phyloP scores from a whole-genome alignment of 2,113 vertebrate genomes.

The Tinamus guttatus region DNA sequence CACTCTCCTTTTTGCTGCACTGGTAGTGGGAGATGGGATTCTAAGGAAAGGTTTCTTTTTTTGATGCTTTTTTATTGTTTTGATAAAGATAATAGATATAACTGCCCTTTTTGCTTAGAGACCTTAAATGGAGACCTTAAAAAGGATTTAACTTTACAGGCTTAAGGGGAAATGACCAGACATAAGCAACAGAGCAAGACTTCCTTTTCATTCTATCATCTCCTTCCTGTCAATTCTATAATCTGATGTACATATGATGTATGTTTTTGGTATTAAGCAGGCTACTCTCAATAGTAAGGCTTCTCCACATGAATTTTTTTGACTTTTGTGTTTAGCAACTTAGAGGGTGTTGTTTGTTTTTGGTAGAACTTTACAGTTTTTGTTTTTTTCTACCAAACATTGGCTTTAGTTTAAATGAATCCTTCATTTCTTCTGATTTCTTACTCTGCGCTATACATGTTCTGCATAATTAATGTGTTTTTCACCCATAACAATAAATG shows the following conservation, averaged over 20 bases:
- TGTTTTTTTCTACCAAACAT: neutral
- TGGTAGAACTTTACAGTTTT: neutral
- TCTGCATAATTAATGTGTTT: neutral
- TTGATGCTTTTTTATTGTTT: neutral
- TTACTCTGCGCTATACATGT: neutral
- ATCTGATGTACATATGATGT: neutral
- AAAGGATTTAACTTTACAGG: neutral
- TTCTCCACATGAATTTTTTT: constrained; percentile 13
- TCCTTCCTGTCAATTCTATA: neutral
- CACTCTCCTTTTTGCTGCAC: neutral
- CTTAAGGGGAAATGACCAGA: neutral
- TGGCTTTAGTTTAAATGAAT: neutral
- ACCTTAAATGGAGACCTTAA: neutral
- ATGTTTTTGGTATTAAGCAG: constrained; percentile 14
- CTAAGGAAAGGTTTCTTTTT: neutral
- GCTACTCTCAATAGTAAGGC: constrained; percentile 15
- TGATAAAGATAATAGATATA: neutral
- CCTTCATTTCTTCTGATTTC: neutral
- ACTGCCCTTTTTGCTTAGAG: neutral
- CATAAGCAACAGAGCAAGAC: neutral
- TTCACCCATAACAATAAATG: neutral
- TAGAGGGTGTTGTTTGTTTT: neutral
- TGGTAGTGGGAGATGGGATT: neutral
- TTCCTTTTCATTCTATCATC: neutral
- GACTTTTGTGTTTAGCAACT: neutral